Evolutionary conservation across 2,113 vertebrate species (phyloP).

Genomic region (Bolborhynchus lineola): DNA sequence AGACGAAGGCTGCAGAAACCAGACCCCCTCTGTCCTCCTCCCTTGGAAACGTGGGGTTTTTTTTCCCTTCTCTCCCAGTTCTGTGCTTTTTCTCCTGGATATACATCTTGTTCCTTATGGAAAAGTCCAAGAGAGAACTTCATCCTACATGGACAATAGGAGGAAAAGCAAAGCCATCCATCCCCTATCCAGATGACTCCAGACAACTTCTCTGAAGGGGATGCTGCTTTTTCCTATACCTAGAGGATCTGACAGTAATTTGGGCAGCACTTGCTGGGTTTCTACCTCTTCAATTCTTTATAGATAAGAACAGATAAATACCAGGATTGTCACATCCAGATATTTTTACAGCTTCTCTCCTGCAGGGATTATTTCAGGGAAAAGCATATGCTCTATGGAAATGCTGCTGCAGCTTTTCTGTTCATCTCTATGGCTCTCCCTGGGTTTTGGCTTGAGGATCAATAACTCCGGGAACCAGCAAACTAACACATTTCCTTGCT

Average conservation of each 20-base stretch:
- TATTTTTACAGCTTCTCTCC: background rate
- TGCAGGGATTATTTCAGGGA: slow-evolving; percentile 21
- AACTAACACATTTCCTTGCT: background rate
- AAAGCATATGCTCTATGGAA: background rate
- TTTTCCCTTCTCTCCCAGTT: background rate
- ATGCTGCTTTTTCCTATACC: background rate
- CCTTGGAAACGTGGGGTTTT: background rate
- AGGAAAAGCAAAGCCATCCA: background rate
- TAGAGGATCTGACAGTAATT: background rate
- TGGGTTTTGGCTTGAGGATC: background rate
- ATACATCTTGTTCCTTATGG: background rate
- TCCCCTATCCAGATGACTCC: background rate
- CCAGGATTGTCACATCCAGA: background rate
- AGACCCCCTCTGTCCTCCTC: background rate
- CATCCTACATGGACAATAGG: background rate
- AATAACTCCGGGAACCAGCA: background rate
- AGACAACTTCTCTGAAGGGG: background rate
- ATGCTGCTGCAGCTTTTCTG: slow-evolving; percentile 2
- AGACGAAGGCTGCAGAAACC: background rate
- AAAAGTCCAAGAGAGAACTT: background rate
- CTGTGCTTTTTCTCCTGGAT: background rate
- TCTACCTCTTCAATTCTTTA: background rate
- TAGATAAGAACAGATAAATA: background rate
- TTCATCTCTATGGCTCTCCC: background rate
- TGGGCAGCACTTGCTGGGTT: background rate